phyloP scores from a whole-genome alignment of 2,888 invertebrate genomes.

The Actias luna region DNA sequence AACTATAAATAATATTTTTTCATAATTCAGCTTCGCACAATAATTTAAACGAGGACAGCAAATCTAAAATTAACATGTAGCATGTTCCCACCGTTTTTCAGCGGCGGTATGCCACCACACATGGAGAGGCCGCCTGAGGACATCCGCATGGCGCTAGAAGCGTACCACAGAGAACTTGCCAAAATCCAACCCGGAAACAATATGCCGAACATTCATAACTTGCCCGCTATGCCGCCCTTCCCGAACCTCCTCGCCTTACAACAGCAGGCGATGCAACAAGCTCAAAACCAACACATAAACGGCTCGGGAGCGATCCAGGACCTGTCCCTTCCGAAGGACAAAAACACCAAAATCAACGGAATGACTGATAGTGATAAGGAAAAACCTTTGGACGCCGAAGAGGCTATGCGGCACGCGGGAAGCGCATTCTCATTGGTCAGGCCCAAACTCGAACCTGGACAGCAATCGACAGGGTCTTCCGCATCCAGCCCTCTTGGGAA shows the following conservation, averaged over 20 bases:
- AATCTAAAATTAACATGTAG: conserved; percentile 84
- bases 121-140: conserved; percentile 88
- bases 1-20: neutral
- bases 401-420: conserved; percentile 88
- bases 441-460: conserved; percentile 91
- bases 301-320: conserved; percentile 89
- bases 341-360: conserved; percentile 84
- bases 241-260: conserved; percentile 88
- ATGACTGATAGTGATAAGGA: conserved; percentile 87
- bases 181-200: conserved; percentile 89
- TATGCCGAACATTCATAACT: conserved; percentile 80
- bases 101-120: conserved; percentile 85
- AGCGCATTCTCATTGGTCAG: conserved; percentile 94
- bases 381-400: conserved; percentile 82
- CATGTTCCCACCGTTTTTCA: conserved; percentile 93
- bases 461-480: conserved; percentile 87
- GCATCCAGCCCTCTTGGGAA: conserved; percentile 93
- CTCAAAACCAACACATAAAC: conserved; percentile 80
- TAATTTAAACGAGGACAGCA: conserved; percentile 69
- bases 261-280: conserved; percentile 81
- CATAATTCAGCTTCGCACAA: neutral
- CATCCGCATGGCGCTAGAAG: conserved; percentile 93
- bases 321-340: conserved; percentile 91
- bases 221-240: conserved; percentile 81
- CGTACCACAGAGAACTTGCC: conserved; percentile 96